phyloP scores from a whole-genome alignment of 1,140 invertebrate species.

The Ips typographus region DNA sequence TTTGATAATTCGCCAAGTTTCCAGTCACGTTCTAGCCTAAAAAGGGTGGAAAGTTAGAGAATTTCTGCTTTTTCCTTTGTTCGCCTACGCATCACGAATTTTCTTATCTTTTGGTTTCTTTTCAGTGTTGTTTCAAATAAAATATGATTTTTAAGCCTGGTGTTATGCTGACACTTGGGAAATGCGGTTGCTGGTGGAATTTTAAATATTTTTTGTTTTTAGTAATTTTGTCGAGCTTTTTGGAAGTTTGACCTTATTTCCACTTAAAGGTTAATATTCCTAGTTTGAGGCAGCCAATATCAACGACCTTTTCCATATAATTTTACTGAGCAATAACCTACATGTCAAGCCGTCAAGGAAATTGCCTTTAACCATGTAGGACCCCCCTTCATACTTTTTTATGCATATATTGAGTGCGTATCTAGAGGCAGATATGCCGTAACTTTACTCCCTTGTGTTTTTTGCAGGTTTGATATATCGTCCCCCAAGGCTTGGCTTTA shows the following conservation, averaged over 20 bases:
- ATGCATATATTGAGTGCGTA: slow-evolving; percentile 9
- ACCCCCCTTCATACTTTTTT: slow-evolving; percentile 3
- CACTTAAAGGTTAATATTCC: too few species aligned
- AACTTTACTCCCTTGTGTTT: slow-evolving; percentile 5
- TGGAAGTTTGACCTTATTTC: too few species aligned
- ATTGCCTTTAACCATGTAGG: not conserved
- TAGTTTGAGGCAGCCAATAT: too few species aligned
- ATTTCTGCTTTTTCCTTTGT: slow-evolving; percentile 4
- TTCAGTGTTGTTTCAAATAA: not conserved
- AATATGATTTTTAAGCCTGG: not conserved
- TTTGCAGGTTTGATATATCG: slow-evolving; percentile 12
- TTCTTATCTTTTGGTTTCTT: not conserved
- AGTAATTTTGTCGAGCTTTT: too few species aligned
- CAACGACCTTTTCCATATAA: not conserved
- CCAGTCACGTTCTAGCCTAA: slow-evolving; percentile 10
- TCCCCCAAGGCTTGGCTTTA: slow-evolving; percentile 3
- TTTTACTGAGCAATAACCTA: too few species aligned
- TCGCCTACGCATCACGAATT: not conserved
- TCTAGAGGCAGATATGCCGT: slow-evolving; percentile 2
- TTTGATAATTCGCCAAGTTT: slow-evolving; percentile 3
- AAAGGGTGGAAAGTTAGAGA: slow-evolving; percentile 11
- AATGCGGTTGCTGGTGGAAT: too few species aligned
- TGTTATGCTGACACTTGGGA: too few species aligned
- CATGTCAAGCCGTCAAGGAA: not conserved
- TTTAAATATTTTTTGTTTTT: too few species aligned